Evolutionary conservation across 1,140 invertebrate genomes (phyloP), one percentile per base, ranked within the genome.

Genomic region (Drosophila ironensis): DNA sequence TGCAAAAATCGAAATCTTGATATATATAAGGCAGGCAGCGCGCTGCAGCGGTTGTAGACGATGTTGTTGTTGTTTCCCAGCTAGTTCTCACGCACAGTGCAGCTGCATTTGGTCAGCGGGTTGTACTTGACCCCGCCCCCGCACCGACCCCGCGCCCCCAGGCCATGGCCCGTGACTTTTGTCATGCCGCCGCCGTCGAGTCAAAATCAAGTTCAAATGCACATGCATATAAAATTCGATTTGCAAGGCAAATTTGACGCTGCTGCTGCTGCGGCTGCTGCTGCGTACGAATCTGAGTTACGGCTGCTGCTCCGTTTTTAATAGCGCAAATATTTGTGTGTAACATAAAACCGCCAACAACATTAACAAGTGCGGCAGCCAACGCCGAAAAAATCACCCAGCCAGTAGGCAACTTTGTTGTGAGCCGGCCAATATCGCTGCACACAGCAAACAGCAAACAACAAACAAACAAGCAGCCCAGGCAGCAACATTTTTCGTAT

Each of bases 1-100:
- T 82, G 78, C 80, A 82, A 84, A 69, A 84, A 86, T 80, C 73
- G 51, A 59, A 86, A 86, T 86, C 80, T 87, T 87, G 80, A 84
- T 84, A 84, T 86, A 86, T 80, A 80, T 86, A 82, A 82, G 73
- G 78, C 78, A 71, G 46, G 20, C 33, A 52, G 16, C 48, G 46
- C 27, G 38, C 35, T 48, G 50, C 22, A 27, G 12, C 27, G 50
- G 50, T 41, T 48, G 53, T 35, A 11, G 28, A 11, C 28, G n/a
- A 11, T 11, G 57, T 45, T 75, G 56, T 51, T 64, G 38, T 57
- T 61, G n/a, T 48, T 46, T 69, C 52, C 44, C 54, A 69, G 52
- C 71, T 72, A 59, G 80, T 86, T 86, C 80, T 86, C 80, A 86
- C 80, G 80, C 80, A 33, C 30, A 48, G 59, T 44, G 59, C 80